phyloP scores from a whole-genome alignment of 2,797 vertebrate genomes.

The Podarcis lilfordi region DNA sequence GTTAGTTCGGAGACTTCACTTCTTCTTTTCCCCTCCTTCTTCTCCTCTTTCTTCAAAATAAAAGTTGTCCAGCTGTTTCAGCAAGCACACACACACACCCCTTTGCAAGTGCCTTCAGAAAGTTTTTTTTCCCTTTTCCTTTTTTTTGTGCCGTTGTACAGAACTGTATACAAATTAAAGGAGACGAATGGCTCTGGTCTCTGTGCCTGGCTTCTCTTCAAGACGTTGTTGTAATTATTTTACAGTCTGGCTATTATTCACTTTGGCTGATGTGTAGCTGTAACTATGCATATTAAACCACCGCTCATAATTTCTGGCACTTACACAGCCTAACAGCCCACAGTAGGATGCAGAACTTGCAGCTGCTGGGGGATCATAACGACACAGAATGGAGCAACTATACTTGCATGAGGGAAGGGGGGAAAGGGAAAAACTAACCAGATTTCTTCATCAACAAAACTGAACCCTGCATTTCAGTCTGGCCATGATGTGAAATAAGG shows the following conservation, averaged over 20 bases:
- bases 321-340: conserved; percentile 73
- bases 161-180: conserved; percentile 79
- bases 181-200: conserved; percentile 77
- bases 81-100: conserved; percentile 56
- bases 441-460: conserved; percentile 29
- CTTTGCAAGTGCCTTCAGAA: conserved; percentile 77
- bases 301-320: conserved; percentile 75
- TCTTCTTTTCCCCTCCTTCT: conserved; percentile 31
- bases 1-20: conserved; percentile 74
- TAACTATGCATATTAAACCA: conserved; percentile 75
- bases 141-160: conserved; percentile 71
- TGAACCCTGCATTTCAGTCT: conserved; percentile 37
- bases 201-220: conserved; percentile 77
- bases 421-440: conserved; percentile 51
- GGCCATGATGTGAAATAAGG: conserved; percentile 51
- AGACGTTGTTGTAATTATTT: conserved; percentile 83
- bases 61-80: conserved; percentile 83
- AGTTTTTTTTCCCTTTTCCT: conserved; percentile 56
- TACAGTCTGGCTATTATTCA: conserved; percentile 85
- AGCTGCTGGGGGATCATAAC: conserved; percentile 63
- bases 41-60: conserved; percentile 82
- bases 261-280: conserved; percentile 77
- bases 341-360: conserved; percentile 69
- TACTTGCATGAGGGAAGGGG: conserved; percentile 44
- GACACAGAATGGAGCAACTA: conserved; percentile 52